Evolutionary conservation across 2,888 invertebrate species (phyloP).

Genomic region (Ophion costatus): DNA sequence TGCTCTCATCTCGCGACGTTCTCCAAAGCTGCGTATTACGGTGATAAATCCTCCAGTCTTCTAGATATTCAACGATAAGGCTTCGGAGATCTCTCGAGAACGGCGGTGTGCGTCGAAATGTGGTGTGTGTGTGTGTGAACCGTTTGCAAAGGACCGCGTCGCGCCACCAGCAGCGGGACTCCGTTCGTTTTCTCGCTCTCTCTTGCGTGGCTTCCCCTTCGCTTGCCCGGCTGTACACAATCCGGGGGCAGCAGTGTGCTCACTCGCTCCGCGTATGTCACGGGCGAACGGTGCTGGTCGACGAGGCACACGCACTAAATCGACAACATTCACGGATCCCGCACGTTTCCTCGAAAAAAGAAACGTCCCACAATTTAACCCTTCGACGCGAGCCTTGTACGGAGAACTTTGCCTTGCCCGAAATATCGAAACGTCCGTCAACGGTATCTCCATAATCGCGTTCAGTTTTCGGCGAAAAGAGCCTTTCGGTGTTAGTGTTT

Average conservation of each 20-base stretch:
- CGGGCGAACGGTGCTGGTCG: conserved; percentile 77
- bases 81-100: neutral
- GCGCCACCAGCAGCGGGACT: conserved; percentile 32
- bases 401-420: no score
- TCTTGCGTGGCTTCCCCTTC: conserved; percentile 46
- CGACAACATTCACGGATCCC: neutral
- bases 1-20: conserved; percentile 17
- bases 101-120: neutral
- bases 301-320: conserved; percentile 31
- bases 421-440: no score
- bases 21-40: neutral
- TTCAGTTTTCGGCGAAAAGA: no score
- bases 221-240: conserved; percentile 53
- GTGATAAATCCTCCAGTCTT: neutral
- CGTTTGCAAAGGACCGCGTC: conserved; percentile 14
- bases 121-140: conserved; percentile 12
- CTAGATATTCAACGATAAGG: neutral
- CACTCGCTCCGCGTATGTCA: conserved; percentile 81
- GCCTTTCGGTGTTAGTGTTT: no score
- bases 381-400: no score
- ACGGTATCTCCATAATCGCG: no score
- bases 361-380: neutral
- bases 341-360: neutral
- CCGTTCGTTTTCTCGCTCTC: conserved; percentile 39
- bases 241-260: conserved; percentile 72